Evolutionary conservation across 2,113 vertebrate species (phyloP).

Genomic region (Lamprologus lemairii): DNA sequence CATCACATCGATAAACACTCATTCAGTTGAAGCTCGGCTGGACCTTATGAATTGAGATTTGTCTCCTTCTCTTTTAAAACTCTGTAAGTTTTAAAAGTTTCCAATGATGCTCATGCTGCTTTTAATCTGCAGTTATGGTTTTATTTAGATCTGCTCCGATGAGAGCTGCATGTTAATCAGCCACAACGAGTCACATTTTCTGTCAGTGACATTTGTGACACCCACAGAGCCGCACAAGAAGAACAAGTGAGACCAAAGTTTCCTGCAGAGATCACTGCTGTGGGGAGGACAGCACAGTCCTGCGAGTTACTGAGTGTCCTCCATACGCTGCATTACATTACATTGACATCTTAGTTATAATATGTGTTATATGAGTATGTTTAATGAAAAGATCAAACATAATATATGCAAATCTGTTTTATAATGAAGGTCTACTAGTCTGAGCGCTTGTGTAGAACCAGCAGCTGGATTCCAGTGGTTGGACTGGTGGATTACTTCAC

Average conservation of each 20-base stretch:
- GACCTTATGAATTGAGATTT: accelerated
- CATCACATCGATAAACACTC: accelerated
- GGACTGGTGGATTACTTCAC: background rate
- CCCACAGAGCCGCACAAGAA: background rate
- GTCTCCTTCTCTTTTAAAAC: background rate
- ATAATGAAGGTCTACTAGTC: accelerated
- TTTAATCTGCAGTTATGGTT: background rate
- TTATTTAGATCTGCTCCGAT: no score
- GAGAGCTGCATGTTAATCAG: no score
- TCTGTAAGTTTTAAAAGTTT: background rate
- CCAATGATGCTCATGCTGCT: background rate
- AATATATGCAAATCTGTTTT: accelerated
- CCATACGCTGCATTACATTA: background rate
- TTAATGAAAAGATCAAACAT: background rate
- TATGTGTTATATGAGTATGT: accelerated
- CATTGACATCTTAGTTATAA: accelerated
- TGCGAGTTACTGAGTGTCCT: accelerated
- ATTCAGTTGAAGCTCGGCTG: background rate
- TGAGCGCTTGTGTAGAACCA: accelerated
- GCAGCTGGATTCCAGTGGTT: accelerated
- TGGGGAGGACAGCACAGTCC: background rate
- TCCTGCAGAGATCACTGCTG: background rate
- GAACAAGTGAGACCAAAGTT: background rate
- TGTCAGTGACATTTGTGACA: background rate
- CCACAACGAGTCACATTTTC: no score